These are phyloP conservation scores for Epinephelus lanceolatus DNA, from an alignment of 2,113 vertebrate genomes.

Conservation along the genomic window DNA sequence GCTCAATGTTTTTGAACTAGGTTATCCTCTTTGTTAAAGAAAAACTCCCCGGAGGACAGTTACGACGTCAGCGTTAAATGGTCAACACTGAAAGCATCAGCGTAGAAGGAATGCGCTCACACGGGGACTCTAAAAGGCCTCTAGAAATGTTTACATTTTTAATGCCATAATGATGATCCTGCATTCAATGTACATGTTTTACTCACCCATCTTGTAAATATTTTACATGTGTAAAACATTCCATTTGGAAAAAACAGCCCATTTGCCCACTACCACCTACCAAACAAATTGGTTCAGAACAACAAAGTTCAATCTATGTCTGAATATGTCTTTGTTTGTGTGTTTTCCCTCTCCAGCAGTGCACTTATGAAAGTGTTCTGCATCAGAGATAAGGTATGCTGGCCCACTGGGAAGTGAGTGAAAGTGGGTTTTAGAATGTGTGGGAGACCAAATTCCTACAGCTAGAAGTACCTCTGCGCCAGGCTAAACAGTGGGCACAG, in stretches of 20 bases:
- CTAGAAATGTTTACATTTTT: constrained; percentile 83
- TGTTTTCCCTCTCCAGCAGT: constrained; percentile 67
- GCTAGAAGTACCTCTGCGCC: constrained; percentile 80
- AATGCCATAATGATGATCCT: constrained; percentile 84
- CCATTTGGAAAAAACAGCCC: constrained; percentile 72
- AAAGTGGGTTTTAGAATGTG: constrained; percentile 80
- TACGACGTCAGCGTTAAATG: constrained; percentile 68
- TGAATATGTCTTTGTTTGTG: constrained; percentile 82
- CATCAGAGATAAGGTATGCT: constrained; percentile 78
- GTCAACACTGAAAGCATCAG: constrained; percentile 71
- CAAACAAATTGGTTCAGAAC: constrained; percentile 82
- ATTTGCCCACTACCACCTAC: constrained; percentile 77
- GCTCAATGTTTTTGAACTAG: constrained; percentile 59
- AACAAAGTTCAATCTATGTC: constrained; percentile 84
- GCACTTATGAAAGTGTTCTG: constrained; percentile 81
- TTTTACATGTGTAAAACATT: constrained; percentile 79
- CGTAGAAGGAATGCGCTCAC: constrained; percentile 69
- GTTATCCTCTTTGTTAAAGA: constrained; percentile 70
- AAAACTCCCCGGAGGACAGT: constrained; percentile 59
- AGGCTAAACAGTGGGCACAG: constrained; percentile 82
- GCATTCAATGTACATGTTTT: constrained; percentile 75
- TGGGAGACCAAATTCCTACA: constrained; percentile 76
- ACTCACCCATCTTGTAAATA: constrained; percentile 79
- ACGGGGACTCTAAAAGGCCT: constrained; percentile 75
- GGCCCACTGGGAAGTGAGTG: constrained; percentile 71